Base-by-base conservation (phyloP, 2,797 vertebrate species). In the Odontamblyopus lacepedii region DNA sequence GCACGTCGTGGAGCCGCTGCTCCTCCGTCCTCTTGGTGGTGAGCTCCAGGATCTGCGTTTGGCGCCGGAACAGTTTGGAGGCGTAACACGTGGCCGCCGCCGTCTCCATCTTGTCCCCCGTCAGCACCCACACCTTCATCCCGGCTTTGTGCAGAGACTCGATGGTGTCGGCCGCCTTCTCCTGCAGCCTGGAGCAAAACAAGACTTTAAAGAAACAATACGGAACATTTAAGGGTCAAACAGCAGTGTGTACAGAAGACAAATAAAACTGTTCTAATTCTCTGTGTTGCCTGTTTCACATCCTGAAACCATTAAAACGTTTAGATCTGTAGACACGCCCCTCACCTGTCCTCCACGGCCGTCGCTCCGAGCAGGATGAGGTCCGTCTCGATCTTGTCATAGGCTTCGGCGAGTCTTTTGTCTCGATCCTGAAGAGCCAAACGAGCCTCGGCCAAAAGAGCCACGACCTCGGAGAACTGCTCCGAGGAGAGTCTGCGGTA, bases 51-150 rank as follows among this genome's bases (percentile, higher is more conserved):
- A 99, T 93, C 87, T 96, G 96, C 0, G 97, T 99, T 85, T 87
- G 94, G 72, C 96, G 95, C 38, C 96, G 92, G 88, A 99, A 99
- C 30, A 99, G 95, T 89, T 95, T 98, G 94, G 97, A 98, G 78
- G 98, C 98, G 0, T 99, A 99, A 92, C 98, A 99, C 30, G 98
- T 96, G 55, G 98, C 98, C 0, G 96, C 94, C 0, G 98, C 98
- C 0, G 98, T 99, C 92, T 99, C 98, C 97, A 99, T 98, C 91
- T 99, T 99, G 93, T 99, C 98, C 32, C 98, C 98, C 0, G 98
- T 99, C 71, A 99, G 94, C 72, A 99, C 98, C 98, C 98, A 99
- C 26, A 99, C 96, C 80, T 99, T 99, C 88, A 99, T 98, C 62
- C 98, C 98, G 0, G 98, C 98, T 88, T 98, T 98, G 91, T 99